Base-by-base conservation (phyloP, 2,888 invertebrate genomes). In the Caenorhabditis sp. region DNA sequence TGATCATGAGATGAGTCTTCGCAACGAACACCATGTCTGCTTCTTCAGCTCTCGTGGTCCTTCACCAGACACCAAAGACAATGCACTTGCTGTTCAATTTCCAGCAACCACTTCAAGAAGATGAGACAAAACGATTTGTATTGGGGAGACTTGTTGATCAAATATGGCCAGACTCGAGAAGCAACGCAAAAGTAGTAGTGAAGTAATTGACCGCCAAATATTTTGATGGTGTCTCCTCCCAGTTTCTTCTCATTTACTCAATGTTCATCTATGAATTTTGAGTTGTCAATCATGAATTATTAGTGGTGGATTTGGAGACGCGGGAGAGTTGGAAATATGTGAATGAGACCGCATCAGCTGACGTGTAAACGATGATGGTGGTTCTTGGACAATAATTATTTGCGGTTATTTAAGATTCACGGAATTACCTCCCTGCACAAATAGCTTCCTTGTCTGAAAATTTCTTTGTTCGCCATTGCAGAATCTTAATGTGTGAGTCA, bases 221-320 rank as follows among this genome's bases (percentile, higher is more conserved):
- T 77, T 69, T 63, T 77, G 77, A 70, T 51, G 61, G 19, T 49
- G 64, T 8, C 64, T 64, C 44, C 68, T 51, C 22, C 54, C n/a
- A 38, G 49, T 54, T 63, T 74, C 64, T 28, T 47, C 49, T 74
- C 59, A n/a, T 64, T 66, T 66, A 1, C 14, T 14, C 22, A 77
- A 77, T 79, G 70, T 79, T 79, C 63, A 79, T 79, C 79, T 70
- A 28, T 79, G 79, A 79, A 79, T 79, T 79, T 79, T 79, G 70
- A 56, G 56, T 70, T 63, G 70, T 63, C 70, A 79, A 64, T 64
- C 69, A 79, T 79, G 19, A 79, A 79, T 79, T 70, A 79, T 79
- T 79, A 79, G 79, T 70, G 4, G 47, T 79, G 16, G 51, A 41
- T 31, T 58, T 58, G 41, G 64, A 66, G 47, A 51, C 16, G n/a